Conservation (phyloP, 1,140 invertebrate genomes). For the Ruditapes philippinarum region DNA sequence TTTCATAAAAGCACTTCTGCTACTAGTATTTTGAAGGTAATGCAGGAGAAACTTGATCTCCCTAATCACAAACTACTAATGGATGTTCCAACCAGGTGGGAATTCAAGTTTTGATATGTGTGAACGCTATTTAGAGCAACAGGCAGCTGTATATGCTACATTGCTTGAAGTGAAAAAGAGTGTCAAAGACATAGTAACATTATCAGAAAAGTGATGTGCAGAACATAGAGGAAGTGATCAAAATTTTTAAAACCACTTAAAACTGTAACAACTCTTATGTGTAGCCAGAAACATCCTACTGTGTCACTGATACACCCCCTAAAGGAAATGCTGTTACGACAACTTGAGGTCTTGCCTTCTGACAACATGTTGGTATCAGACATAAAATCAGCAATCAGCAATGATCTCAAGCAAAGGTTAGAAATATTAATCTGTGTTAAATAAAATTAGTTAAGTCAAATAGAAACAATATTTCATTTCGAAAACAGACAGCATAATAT, state of each 20-base stretch:
- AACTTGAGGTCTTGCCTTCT: neutral
- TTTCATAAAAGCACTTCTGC: constrained; percentile 37
- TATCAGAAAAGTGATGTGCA: constrained; percentile 27
- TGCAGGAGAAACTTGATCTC: neutral
- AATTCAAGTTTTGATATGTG: constrained; percentile 40
- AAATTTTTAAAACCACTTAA: constrained; percentile 18
- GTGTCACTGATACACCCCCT: constrained; percentile 37
- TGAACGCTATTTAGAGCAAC: constrained; percentile 37
- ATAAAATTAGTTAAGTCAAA: too few relatives aligned
- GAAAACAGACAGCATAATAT: too few relatives aligned
- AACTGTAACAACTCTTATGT: constrained; percentile 31
- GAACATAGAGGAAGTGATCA: neutral
- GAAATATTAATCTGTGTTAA: too few relatives aligned
- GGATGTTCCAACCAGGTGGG: constrained; percentile 44
- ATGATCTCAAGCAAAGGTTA: constrained; percentile 20
- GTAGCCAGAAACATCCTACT: constrained; percentile 19
- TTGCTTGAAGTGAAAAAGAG: constrained; percentile 34
- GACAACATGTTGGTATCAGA: neutral
- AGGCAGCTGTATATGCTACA: constrained; percentile 11
- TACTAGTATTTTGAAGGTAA: neutral
- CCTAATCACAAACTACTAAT: constrained; percentile 26
- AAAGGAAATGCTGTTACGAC: constrained; percentile 28
- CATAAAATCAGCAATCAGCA: constrained; percentile 21
- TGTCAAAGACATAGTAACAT: constrained; percentile 27
- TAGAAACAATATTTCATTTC: too few relatives aligned